phyloP scores from a whole-genome alignment of 2,797 vertebrate species.

The Anableps anableps region DNA sequence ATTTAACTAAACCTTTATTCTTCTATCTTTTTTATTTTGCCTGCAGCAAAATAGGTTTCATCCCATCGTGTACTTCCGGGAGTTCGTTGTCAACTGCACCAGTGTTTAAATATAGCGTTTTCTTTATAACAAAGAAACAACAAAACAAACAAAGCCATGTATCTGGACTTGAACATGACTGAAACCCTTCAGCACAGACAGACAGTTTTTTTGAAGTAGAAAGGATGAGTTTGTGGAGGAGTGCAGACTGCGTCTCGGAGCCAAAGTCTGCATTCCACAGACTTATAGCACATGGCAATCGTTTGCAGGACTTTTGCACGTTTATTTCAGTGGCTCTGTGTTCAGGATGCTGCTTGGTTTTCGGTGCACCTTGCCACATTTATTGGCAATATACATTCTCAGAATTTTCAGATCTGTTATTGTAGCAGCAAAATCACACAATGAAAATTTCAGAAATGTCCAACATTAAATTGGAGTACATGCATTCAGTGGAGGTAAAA shows the following conservation, averaged over 20 bases:
- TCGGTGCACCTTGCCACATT: background rate
- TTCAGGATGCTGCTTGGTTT: conserved; percentile 76
- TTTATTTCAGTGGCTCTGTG: conserved; percentile 85
- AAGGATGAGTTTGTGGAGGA: conserved; percentile 48
- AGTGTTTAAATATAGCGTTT: background rate
- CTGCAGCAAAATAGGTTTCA: background rate
- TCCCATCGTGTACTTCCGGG: background rate
- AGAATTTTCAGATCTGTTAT: too few species aligned
- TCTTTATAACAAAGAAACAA: background rate
- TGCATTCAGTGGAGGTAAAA: background rate
- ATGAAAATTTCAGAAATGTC: background rate
- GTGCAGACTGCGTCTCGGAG: conserved; percentile 55
- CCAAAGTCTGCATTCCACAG: conserved; percentile 75
- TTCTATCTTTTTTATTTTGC: background rate
- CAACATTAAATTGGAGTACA: background rate
- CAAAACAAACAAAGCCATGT: conserved; percentile 1
- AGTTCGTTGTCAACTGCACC: background rate
- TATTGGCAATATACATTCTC: too few species aligned
- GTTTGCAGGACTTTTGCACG: conserved; percentile 66
- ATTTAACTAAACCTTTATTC: background rate
- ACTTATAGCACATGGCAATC: conserved; percentile 25
- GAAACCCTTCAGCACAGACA: conserved; percentile 58
- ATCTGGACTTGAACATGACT: conserved; percentile 56
- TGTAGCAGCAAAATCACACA: background rate
- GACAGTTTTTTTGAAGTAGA: conserved; percentile 40